These are phyloP conservation scores for Anser cygnoides DNA, from an alignment of 2,113 vertebrate species.

Conservation along the genomic window DNA sequence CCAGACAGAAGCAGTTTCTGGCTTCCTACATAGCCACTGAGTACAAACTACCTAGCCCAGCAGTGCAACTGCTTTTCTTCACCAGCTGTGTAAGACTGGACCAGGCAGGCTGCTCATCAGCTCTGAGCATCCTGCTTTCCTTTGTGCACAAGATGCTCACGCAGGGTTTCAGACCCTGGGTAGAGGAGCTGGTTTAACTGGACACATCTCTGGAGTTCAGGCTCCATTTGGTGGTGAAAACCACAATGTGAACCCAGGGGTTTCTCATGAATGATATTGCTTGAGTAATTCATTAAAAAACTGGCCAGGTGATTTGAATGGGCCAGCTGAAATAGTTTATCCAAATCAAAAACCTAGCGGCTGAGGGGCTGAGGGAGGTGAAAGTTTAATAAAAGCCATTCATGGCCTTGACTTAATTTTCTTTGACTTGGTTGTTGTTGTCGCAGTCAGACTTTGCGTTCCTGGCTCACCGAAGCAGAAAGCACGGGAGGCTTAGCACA, in stretches of 20 bases:
- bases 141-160: fast-evolving
- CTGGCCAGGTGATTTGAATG: not conserved
- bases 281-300: not conserved
- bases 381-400: not conserved
- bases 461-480: not conserved
- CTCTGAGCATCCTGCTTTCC: not conserved
- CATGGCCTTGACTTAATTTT: not conserved
- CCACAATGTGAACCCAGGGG: not conserved
- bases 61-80: not conserved
- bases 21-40: fast-evolving
- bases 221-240: not conserved
- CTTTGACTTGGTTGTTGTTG: not conserved
- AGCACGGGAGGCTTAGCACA: not conserved
- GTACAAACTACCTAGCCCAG: not conserved
- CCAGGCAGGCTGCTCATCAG: not conserved
- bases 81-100: not conserved
- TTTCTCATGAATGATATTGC: not conserved
- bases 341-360: not conserved
- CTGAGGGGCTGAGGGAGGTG: not conserved
- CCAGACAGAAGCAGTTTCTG: not conserved
- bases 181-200: not conserved
- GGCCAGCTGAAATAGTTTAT: not conserved
- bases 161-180: not conserved
- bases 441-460: not conserved
- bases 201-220: not conserved